These are phyloP conservation scores for Tragelaphus strepsiceros DNA, from an alignment of 2,113 vertebrate species.

Conservation along the genomic window DNA sequence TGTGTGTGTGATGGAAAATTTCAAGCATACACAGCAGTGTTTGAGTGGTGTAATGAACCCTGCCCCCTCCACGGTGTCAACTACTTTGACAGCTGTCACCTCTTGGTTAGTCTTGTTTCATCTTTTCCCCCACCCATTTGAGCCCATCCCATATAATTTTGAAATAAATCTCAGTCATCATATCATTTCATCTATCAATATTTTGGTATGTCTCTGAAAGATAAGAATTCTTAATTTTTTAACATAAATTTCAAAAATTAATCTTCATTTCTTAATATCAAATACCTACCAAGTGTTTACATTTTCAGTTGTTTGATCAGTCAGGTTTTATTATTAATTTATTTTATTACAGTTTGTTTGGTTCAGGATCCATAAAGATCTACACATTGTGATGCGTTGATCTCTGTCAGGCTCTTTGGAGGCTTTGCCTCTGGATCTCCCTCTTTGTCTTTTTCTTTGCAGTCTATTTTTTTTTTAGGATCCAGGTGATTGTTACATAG, in stretches of 20 bases:
- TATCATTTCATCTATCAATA: background rate
- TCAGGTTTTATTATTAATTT: slow-evolving; percentile 7
- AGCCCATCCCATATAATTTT: background rate
- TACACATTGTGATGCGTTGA: background rate
- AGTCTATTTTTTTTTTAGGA: background rate
- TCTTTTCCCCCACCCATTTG: background rate
- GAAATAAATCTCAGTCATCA: background rate
- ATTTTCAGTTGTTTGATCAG: background rate
- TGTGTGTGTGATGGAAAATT: background rate
- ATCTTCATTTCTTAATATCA: background rate
- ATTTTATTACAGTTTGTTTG: background rate
- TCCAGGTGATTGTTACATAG: background rate
- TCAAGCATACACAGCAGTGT: background rate
- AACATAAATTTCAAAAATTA: background rate
- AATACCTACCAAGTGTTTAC: background rate
- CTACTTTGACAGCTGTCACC: background rate
- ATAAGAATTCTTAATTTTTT: background rate
- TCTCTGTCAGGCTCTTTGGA: background rate
- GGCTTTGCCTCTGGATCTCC: background rate
- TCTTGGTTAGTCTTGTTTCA: background rate
- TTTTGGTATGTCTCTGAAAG: background rate
- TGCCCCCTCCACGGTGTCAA: background rate
- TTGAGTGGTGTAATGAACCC: background rate
- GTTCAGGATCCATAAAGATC: background rate
- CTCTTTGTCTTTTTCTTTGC: background rate